A percentile compares a stretch with the other conserved stretches of the same genome.
These are phyloP conservation scores for Rhinolophus ferrumequinum DNA, from an alignment of 2,113 vertebrate genomes.

Conservation along the genomic window DNA sequence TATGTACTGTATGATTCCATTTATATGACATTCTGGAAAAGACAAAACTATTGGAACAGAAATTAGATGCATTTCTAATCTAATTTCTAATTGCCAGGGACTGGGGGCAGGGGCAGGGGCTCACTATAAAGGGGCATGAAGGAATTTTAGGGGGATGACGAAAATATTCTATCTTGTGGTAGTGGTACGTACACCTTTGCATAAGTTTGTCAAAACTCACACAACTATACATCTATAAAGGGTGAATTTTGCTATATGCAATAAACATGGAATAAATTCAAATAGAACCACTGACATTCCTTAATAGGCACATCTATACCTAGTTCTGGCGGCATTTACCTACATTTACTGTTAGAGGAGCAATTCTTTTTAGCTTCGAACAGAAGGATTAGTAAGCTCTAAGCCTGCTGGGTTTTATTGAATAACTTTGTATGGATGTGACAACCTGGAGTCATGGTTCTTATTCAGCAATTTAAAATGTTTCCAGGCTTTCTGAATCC, in stretches of 20 bases:
- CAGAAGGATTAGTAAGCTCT: conserved; percentile 48
- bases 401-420: conserved; percentile 69
- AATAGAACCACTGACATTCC: conserved; percentile 44
- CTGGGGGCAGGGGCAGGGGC: background rate
- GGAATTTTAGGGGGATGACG: background rate
- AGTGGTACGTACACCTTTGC: background rate
- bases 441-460: conserved; percentile 36
- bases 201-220: background rate
- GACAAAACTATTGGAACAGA: background rate
- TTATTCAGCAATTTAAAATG: conserved; percentile 68
- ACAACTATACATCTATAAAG: background rate
- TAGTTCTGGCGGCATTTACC: conserved; percentile 43
- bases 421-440: conserved; percentile 65
- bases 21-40: background rate
- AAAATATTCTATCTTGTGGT: background rate
- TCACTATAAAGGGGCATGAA: background rate
- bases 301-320: background rate
- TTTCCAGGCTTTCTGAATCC: conserved; percentile 66
- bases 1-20: background rate
- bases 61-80: background rate
- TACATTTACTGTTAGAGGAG: conserved; percentile 49
- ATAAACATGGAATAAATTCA: conserved; percentile 30
- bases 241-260: background rate
- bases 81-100: background rate
- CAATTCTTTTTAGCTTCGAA: conserved; percentile 24